Base-by-base conservation (phyloP, 2,888 invertebrate genomes). In the Dicycla oo region DNA sequence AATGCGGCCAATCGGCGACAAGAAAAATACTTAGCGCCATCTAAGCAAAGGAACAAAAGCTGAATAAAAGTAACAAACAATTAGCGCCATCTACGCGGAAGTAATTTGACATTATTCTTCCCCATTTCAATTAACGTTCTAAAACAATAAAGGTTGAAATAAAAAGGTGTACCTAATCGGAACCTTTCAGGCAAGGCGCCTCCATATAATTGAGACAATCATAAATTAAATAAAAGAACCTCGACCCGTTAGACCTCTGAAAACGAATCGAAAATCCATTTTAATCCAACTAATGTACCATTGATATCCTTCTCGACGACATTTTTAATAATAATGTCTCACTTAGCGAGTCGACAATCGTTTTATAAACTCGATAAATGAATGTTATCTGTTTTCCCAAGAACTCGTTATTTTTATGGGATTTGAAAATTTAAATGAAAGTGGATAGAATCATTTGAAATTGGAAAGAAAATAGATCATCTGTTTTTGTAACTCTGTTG, bases 201-300 rank as follows among this genome's bases (percentile, higher is more conserved):
- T 86, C 82, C 74, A 84, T 80, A 89, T 91, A 91, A 93, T 92
- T 92, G 91, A 90, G 90, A 92, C 91, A 91, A 91, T 91, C 92
- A 91, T 93, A 93, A 93, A 93, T 93, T 93, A 91, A 88, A 91
- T 87, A 86, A 88, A 89, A 87, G 87, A 87, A 88, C 87, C 83
- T 82, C 80, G 69, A 69, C 69, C 81, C 87, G 88, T 88, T 88
- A 84, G 79, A 80, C 82, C 76, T 77, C 75, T 78, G 71, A 74
- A 53, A 83, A 73, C 70, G 83, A 87, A 90, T 89, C 86, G 88
- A 88, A 85, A 88, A 88, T 68, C 88, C 84, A 90, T 91, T 89
- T 90, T 88, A 90, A 91, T 90, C 88, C 83, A 76, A 86, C 88
- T 89, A 90, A 91, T 89, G 90, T 78, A 53, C 78, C 73, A 73